These are phyloP conservation scores for Volucella inanis DNA, from an alignment of 2,888 invertebrate species.

Conservation along the genomic window DNA sequence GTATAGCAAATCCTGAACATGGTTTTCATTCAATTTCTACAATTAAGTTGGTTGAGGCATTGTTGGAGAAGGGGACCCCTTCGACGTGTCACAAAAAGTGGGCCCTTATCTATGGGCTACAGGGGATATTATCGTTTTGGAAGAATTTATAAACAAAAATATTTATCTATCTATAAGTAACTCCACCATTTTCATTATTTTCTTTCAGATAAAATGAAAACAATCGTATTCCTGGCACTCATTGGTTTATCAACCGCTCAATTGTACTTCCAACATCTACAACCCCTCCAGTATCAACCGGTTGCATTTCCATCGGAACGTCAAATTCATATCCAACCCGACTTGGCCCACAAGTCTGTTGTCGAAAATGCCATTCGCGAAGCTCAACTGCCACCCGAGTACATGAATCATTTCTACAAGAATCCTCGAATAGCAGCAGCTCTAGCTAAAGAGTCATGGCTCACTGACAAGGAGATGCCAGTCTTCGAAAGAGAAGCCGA, in stretches of 20 bases:
- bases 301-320: conserved; percentile 77
- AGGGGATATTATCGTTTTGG: conserved; percentile 43
- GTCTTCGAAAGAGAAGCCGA: conserved; percentile 91
- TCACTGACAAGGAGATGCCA: conserved; percentile 90
- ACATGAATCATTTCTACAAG: conserved; percentile 88
- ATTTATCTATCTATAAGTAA: neutral
- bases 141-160: neutral
- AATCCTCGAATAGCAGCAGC: conserved; percentile 89
- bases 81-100: too few species aligned
- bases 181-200: neutral
- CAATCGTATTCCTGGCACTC: conserved; percentile 47
- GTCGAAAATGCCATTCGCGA: conserved; percentile 89
- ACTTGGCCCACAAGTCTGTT: conserved; percentile 88
- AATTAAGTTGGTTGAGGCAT: too few species aligned
- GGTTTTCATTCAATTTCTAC: too few species aligned
- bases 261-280: conserved; percentile 62
- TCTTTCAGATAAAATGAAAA: conserved; percentile 60
- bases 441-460: conserved; percentile 91
- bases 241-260: conserved; percentile 63
- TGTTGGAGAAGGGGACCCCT: too few species aligned
- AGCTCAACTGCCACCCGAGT: conserved; percentile 87
- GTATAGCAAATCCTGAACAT: too few species aligned
- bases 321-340: conserved; percentile 71
- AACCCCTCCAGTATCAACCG: conserved; percentile 63
- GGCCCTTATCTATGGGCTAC: neutral